Conservation (phyloP, 2,797 vertebrate genomes). For the Tauraco hartlaubi region DNA sequence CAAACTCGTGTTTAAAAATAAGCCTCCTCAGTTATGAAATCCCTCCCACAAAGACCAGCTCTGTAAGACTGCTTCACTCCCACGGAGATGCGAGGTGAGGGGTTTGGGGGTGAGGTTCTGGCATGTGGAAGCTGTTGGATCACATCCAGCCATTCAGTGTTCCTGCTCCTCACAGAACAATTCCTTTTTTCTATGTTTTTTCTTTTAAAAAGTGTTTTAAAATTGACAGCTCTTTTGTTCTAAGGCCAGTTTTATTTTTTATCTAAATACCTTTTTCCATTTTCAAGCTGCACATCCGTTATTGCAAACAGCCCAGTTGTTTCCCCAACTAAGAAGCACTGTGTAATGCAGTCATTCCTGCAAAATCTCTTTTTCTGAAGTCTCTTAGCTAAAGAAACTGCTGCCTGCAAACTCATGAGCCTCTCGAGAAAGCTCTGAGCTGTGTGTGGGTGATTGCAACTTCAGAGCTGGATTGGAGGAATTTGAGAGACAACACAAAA, state of each 20-base stretch:
- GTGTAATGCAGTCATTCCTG: background rate
- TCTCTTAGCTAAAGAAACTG: background rate
- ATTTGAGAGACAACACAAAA: background rate
- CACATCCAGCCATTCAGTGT: background rate
- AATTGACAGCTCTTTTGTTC: background rate
- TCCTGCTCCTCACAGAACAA: background rate
- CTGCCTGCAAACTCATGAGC: background rate
- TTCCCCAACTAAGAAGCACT: background rate
- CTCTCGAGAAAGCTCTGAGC: background rate
- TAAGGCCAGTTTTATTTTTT: background rate
- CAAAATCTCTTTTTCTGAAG: background rate
- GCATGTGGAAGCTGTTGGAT: background rate
- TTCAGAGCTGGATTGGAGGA: background rate
- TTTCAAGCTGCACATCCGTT: background rate
- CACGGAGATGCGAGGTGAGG: rapidly evolving
- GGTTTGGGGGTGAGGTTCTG: background rate
- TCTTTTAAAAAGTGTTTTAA: background rate
- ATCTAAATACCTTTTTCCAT: background rate
- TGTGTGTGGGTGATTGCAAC: background rate
- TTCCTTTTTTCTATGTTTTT: background rate
- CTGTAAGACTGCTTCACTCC: background rate
- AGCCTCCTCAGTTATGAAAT: background rate
- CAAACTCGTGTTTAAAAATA: background rate
- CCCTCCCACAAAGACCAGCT: background rate
- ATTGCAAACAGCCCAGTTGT: background rate